Evolutionary conservation across 2,888 invertebrate species (phyloP), one percentile per base, ranked within the genome.

Genomic region (Silvanus unidentatus): DNA sequence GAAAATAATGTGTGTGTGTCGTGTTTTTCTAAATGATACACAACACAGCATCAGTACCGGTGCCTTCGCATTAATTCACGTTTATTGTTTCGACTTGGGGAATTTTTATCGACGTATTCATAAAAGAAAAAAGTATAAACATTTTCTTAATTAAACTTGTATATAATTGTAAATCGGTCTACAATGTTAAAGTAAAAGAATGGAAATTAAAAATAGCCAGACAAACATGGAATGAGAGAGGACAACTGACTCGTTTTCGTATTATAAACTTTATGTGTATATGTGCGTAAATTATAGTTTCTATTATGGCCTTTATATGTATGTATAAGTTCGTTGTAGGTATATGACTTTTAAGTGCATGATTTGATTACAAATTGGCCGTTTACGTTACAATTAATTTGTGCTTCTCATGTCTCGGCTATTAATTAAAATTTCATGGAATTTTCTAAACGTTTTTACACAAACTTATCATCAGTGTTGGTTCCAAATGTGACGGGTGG

Each of bases 171-270:
- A 53, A 55, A 59, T 57, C 53, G 53, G 50, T 43, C 50, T 47
- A 47, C 32, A 32, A 12, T 48, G 52, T 49, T 56, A 47, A 56
- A 55, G 49, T 52, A 54, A 58, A n/a, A 57, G 53, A 53, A 54
- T 52, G 55, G 53, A 60, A 61, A 61, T 60, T 59, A 59, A 59
- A 60, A 61, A 61, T 61, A 57, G 56, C 53, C 45, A 36, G 51
- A 59, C 59, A 54, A 58, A 59, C 57, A 58, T 59, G 59, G 57
- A 40, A 46, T 40, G 54, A 48, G 50, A 50, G 55, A 57, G 13
- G 22, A 22, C 22, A 8, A 22, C 22, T 22, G 22, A 22, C 22
- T 22, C 8, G 22, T 22, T 22, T 22, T 22, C 22, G 8, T 22
- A 3, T 3, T 22, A 22, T 22, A 22, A 22, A 22, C 22, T 22